Base-by-base conservation (phyloP, 2,888 invertebrate species). In the Dioctria rufipes region DNA sequence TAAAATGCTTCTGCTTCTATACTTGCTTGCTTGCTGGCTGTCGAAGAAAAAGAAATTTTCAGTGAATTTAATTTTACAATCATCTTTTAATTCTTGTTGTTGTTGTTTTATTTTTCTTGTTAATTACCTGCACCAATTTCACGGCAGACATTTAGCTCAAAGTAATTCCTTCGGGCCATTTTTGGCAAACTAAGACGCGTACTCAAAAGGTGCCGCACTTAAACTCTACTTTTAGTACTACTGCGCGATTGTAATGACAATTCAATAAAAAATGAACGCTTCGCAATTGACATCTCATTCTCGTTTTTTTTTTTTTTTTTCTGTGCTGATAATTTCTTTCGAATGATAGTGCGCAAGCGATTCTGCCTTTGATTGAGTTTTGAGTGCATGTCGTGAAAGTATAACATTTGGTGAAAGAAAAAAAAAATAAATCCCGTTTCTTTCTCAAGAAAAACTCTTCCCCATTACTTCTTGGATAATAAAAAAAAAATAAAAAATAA, bases 41-140 rank as follows among this genome's bases (percentile, higher is more conserved):
- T 13, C 58, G n/a, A 5, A 58, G 58, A 11, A 13, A 51, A 58
- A 58, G 58, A 58, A 58, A 58, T 58, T 58, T 58, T 58, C 58
- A 58, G 5, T 13, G n/a, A 58, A 58, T 13, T 13, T 13, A 5
- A 58, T 58, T 58, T 6, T 58, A 13, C 58, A 13, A 58, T 58
- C 5, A n/a, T 13, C 11, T 58, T 58, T 11, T 58, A 8, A 4
- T 6, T 58, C 58, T 58, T 58, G 4, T 58, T 58, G 58, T 58
- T 58, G 58, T 11, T 11, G 51, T 51, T 51, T 25, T 25, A 25
- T 25, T 25, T 25, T 25, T 25, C 25, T 25, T 25, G 25, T 25
- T 58, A 58, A 58, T 13, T 58, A 13, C 5, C n/a, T 58, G 58
- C 58, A 58, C 58, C 25, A 58, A 58, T 58, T 58, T 58, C 58